phyloP scores from a whole-genome alignment of 1,140 invertebrate genomes.

The Drosophila ficusphila region DNA sequence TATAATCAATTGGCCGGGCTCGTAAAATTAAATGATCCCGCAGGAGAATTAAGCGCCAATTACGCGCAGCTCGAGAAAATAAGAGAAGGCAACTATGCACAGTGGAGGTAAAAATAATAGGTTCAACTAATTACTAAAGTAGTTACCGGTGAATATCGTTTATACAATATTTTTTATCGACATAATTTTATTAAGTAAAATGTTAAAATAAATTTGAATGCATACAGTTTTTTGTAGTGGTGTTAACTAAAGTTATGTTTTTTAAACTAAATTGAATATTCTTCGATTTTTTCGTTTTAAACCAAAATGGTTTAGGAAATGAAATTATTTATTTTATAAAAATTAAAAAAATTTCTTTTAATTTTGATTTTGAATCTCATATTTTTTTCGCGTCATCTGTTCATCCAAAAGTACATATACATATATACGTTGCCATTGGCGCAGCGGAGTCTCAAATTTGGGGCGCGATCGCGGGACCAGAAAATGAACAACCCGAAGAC shows the following conservation, averaged over 20 bases:
- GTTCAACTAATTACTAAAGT: not conserved
- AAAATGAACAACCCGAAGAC: constrained; percentile 24
- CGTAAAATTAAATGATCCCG: constrained; percentile 84
- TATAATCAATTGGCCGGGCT: constrained; percentile 84
- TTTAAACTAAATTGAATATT: too few relatives aligned
- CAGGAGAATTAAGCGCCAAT: constrained; percentile 84
- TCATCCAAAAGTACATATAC: constrained; percentile 14
- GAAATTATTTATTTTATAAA: not conserved
- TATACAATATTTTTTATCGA: too few relatives aligned
- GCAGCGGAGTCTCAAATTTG: constrained; percentile 68
- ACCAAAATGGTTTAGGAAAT: too few relatives aligned
- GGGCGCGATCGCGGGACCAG: constrained; percentile 56
- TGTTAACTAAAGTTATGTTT: too few relatives aligned
- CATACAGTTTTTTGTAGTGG: too few relatives aligned
- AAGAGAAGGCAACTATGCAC: constrained; percentile 27
- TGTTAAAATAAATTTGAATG: too few relatives aligned
- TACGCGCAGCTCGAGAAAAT: constrained; percentile 58
- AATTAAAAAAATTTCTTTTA: not conserved
- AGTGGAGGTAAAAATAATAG: not conserved
- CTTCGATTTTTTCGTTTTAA: too few relatives aligned
- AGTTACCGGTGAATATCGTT: too few relatives aligned
- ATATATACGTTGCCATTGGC: constrained; percentile 60
- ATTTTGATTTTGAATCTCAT: not conserved
- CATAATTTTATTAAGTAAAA: too few relatives aligned
- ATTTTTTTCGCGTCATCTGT: not conserved